Evolutionary conservation across 2,888 invertebrate species (phyloP), one percentile per base, ranked within the genome.

Genomic region (Ametastegia equiseti): DNA sequence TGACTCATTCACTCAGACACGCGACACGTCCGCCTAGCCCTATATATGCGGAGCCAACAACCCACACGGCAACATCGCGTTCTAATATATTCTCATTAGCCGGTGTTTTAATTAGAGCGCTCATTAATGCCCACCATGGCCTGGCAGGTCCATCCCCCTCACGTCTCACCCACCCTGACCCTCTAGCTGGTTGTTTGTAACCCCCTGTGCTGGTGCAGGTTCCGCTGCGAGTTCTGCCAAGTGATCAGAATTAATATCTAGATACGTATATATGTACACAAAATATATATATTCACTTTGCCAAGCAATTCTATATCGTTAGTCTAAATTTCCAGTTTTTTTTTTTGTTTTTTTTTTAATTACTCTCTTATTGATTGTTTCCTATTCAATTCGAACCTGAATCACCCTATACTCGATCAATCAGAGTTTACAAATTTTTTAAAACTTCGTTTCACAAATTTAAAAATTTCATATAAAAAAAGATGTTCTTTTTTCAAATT

Each of bases 41-140:
- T n/a, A n/a, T n/a, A n/a, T n/a, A n/a, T 85, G 85, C 11, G 45
- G 27, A 45, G 47, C 47, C 27, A 6, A 9, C 5, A 27, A 71
- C 45, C 27, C 71, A 54, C 75, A 50, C 85, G 85, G 83, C 84
- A 85, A 84, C 88, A 84, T 86, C 87, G n/a, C n/a, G 85, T 88
- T 88, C 88, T 89, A 88, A 89, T 89, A 88, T 89, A 88, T 89
- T 89, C 88, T 89, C 89, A 89, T 89, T 89, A 89, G 86, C 87
- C 86, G 85, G 85, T 86, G 86, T 89, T 89, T 89, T 89, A 89
- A 89, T 89, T 89, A 89, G 89, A 88, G 85, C 88, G 86, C 87
- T 89, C 89, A 87, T 89, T 89, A 89, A 89, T 88, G 87, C 87
- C 83, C 81, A 86, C 86, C 84, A 85, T 84, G 86, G 84, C 45